These are phyloP conservation scores for Microdon myrmicae DNA, from an alignment of 2,888 invertebrate genomes.

Conservation along the genomic window DNA sequence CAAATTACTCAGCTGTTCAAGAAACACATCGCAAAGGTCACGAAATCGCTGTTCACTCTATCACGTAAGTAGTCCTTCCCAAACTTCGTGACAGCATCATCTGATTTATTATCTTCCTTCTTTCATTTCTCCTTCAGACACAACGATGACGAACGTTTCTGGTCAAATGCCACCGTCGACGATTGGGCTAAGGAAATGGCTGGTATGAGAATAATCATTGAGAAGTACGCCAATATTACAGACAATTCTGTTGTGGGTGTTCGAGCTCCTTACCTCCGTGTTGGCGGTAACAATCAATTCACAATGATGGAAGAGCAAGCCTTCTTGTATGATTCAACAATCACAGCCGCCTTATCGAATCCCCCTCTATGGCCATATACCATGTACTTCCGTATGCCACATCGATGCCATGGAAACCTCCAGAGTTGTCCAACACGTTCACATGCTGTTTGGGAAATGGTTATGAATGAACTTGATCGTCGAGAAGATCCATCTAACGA, in stretches of 20 bases:
- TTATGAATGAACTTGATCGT: slow-evolving; percentile 92
- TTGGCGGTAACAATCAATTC: slow-evolving; percentile 95
- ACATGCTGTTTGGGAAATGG: slow-evolving; percentile 96
- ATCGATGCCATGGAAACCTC: slow-evolving; percentile 90
- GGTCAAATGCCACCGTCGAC: slow-evolving; percentile 91
- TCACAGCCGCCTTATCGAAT: slow-evolving; percentile 89
- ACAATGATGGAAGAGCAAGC: slow-evolving; percentile 97
- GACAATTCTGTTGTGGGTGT: slow-evolving; percentile 93
- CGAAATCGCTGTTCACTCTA: slow-evolving; percentile 93
- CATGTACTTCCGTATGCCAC: slow-evolving; percentile 97
- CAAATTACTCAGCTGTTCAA: slow-evolving; percentile 92
- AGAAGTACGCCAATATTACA: slow-evolving; percentile 88
- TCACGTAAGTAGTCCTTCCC: slow-evolving; percentile 77
- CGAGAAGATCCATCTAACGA: slow-evolving; percentile 90
- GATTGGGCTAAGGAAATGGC: slow-evolving; percentile 97
- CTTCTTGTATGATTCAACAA: slow-evolving; percentile 94
- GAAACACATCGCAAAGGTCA: slow-evolving; percentile 92
- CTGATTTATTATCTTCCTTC: slow-evolving; percentile 13
- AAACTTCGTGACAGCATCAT: slow-evolving; percentile 8
- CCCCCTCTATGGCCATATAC: slow-evolving; percentile 98
- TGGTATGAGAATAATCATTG: slow-evolving; percentile 89
- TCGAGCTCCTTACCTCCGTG: slow-evolving; percentile 87
- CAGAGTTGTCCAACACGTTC: slow-evolving; percentile 92
- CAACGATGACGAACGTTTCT: slow-evolving; percentile 90
- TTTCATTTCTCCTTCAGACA: slow-evolving; percentile 70